Evolutionary conservation across 64 coral and sea anemone species (phyloP).

Genomic region (Actinia equina): DNA sequence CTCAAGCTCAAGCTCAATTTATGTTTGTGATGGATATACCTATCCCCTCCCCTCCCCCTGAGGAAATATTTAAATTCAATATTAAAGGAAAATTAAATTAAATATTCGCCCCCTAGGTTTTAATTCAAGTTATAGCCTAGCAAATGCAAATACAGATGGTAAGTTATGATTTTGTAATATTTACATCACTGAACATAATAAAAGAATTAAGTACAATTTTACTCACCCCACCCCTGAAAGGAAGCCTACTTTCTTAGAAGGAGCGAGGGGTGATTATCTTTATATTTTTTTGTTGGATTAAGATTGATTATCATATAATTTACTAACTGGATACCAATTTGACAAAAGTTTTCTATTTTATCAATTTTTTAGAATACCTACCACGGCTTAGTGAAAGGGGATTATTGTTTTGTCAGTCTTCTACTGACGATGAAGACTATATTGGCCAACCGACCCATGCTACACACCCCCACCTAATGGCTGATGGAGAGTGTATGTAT

Average conservation of each 20-base stretch:
- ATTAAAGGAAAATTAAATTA: too few species aligned
- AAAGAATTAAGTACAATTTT: too few species aligned
- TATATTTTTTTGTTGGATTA: too few species aligned
- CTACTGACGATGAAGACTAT: slow-evolving; percentile 28
- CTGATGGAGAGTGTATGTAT: slow-evolving; percentile 56
- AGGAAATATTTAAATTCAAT: background rate
- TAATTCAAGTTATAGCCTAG: background rate
- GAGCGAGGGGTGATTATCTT: too few species aligned
- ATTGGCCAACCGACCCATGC: slow-evolving; percentile 83
- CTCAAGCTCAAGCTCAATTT: background rate
- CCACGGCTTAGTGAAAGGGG: slow-evolving; percentile 43
- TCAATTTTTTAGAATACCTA: slow-evolving; percentile 35
- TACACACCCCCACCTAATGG: slow-evolving; percentile 80
- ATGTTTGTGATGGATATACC: background rate
- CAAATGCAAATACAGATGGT: background rate
- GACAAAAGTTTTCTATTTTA: background rate
- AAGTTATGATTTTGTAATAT: background rate
- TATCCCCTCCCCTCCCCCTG: background rate
- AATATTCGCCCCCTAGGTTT: background rate
- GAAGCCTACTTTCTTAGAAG: too few species aligned
- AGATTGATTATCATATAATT: too few species aligned
- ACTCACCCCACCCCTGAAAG: too few species aligned
- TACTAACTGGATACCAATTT: background rate
- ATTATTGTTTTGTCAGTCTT: slow-evolving; percentile 15
- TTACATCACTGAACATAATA: too few species aligned